Evolutionary conservation across 2,113 vertebrate species (phyloP).

Genomic region (Girardinichthys multiradiatus): DNA sequence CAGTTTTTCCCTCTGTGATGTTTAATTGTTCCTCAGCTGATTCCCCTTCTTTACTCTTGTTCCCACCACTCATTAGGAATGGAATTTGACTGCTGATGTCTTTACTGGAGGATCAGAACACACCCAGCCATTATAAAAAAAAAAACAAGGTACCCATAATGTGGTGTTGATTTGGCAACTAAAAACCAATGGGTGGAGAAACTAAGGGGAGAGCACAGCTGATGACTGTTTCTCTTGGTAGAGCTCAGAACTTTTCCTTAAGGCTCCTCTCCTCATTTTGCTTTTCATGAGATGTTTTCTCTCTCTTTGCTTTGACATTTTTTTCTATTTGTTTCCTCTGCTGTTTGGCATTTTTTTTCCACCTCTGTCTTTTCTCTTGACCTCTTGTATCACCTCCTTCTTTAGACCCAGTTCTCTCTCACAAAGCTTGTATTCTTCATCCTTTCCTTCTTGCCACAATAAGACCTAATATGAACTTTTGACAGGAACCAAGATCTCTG

Average conservation of each 20-base stretch:
- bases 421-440: constrained; percentile 3
- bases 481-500: constrained; percentile 63
- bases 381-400: constrained; percentile 23
- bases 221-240: constrained; percentile 45
- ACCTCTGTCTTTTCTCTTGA: constrained; percentile 18
- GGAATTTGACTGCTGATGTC: constrained; percentile 66
- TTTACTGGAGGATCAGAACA: constrained; percentile 68
- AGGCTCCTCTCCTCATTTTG: constrained; percentile 45
- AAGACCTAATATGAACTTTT: constrained; percentile 72
- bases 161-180: constrained; percentile 57
- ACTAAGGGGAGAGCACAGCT: constrained; percentile 22
- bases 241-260: constrained; percentile 45
- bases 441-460: constrained; percentile 36
- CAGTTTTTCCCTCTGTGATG: constrained; percentile 42
- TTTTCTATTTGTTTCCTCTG: constrained; percentile 40
- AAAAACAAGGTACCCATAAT: constrained; percentile 71
- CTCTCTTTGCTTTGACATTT: constrained; percentile 28
- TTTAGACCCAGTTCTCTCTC: background rate
- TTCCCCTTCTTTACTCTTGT: constrained; percentile 60
- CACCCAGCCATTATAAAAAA: constrained; percentile 72
- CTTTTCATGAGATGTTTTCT: constrained; percentile 46
- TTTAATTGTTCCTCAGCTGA: constrained; percentile 68
- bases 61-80: constrained; percentile 74
- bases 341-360: constrained; percentile 17
- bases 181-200: constrained; percentile 54